Percentiles rank a stretch among this genome's conserved stretches.
phyloP scores from a whole-genome alignment of 1,140 invertebrate genomes.

The Drosophila micromelanica region DNA sequence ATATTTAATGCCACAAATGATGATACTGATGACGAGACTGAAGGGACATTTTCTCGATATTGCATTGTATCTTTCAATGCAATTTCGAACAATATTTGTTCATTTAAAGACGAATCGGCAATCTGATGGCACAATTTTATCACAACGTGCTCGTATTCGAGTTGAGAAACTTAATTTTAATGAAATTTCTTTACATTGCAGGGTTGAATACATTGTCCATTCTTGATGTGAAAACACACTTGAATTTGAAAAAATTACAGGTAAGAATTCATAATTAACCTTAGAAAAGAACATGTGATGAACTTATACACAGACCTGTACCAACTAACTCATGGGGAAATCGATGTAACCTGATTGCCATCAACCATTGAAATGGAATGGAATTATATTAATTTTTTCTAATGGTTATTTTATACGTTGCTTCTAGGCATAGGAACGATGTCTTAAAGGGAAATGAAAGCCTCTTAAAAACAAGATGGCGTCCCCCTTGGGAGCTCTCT shows the following conservation, averaged over 20 bases:
- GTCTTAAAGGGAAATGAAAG: constrained; percentile 1
- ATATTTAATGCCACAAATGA: constrained; percentile 57
- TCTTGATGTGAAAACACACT: constrained; percentile 4
- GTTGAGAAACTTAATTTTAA: background rate
- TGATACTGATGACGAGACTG: constrained; percentile 79
- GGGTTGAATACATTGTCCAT: constrained; percentile 13
- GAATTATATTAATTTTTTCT: background rate
- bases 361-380: background rate
- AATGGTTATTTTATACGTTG: background rate
- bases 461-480: constrained; percentile 8
- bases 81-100: constrained; percentile 66
- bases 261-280: constrained; percentile 13
- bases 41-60: constrained; percentile 58
- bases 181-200: constrained; percentile 22
- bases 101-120: constrained; percentile 73
- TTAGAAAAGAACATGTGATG: constrained; percentile 40
- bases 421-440: constrained; percentile 23
- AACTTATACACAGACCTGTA: constrained; percentile 73
- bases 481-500: background rate
- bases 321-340: constrained; percentile 59
- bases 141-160: background rate
- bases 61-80: constrained; percentile 66
- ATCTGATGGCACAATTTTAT: constrained; percentile 58
- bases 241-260: constrained; percentile 12
- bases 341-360: constrained; percentile 65